Evolutionary conservation across 2,888 invertebrate genomes (phyloP).

Genomic region (Brenthis ino): DNA sequence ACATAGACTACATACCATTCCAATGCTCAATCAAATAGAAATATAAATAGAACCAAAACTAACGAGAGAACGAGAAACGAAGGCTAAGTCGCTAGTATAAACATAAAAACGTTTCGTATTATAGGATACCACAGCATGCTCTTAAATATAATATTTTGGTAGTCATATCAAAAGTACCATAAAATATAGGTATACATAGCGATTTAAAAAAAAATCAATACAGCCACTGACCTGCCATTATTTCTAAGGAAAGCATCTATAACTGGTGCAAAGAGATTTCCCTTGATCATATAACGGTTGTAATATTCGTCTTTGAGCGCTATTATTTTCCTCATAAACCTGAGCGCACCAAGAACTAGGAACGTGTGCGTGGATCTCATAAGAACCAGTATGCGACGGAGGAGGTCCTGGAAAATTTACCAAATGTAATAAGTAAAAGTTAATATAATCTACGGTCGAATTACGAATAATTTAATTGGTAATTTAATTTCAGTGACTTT

Average conservation of each 20-base stretch:
- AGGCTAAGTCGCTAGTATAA: too few relatives aligned
- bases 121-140: too few relatives aligned
- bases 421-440: neutral
- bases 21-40: too few relatives aligned
- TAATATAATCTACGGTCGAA: neutral
- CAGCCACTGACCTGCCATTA: conserved; percentile 87
- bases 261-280: conserved; percentile 96
- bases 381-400: conserved; percentile 96
- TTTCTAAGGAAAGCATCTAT: conserved; percentile 98
- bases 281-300: conserved; percentile 96
- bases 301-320: conserved; percentile 99
- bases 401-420: conserved; percentile 85
- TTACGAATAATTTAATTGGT: too few relatives aligned
- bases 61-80: too few relatives aligned
- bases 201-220: neutral
- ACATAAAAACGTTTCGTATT: too few relatives aligned
- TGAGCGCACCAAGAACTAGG: conserved; percentile 96
- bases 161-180: too few relatives aligned
- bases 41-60: too few relatives aligned
- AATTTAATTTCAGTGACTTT: too few relatives aligned
- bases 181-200: too few relatives aligned
- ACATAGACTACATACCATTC: too few relatives aligned
- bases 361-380: conserved; percentile 99
- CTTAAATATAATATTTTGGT: too few relatives aligned
- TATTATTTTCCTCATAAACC: conserved; percentile 98